Evolutionary conservation across 2,113 vertebrate species (phyloP).

Genomic region (Miniopterus natalensis): DNA sequence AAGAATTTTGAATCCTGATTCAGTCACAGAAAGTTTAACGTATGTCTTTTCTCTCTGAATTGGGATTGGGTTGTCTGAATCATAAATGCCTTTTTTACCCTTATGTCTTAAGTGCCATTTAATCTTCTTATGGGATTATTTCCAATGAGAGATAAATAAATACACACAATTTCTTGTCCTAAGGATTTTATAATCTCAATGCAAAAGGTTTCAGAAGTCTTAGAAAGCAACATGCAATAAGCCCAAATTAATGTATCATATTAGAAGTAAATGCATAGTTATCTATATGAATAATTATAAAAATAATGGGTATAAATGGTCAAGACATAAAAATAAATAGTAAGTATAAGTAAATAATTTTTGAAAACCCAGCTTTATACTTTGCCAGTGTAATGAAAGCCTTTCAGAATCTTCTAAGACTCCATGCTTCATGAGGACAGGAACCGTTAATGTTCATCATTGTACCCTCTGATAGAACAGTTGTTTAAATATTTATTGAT

Average conservation of each 20-base stretch:
- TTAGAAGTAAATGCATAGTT: constrained; percentile 17
- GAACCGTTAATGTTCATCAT: background rate
- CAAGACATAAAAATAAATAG: background rate
- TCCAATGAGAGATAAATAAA: background rate
- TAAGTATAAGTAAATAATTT: background rate
- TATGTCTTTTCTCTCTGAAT: constrained; percentile 37
- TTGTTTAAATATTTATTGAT: constrained; percentile 23
- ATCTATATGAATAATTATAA: background rate
- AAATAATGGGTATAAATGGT: background rate
- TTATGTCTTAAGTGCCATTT: background rate
- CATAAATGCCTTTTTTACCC: background rate
- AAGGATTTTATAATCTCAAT: constrained; percentile 10
- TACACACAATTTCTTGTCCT: background rate
- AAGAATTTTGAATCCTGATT: constrained; percentile 42
- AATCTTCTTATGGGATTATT: constrained; percentile 30
- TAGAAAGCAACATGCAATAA: background rate
- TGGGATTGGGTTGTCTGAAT: background rate
- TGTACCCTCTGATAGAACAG: background rate
- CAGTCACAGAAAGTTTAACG: background rate
- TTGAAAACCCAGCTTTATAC: background rate
- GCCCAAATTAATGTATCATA: background rate
- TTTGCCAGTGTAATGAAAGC: background rate
- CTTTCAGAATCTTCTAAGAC: background rate
- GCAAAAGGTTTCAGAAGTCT: background rate
- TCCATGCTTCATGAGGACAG: background rate